phyloP scores from a whole-genome alignment of 2,888 invertebrate species.

The Rhamphomyia laevipes region DNA sequence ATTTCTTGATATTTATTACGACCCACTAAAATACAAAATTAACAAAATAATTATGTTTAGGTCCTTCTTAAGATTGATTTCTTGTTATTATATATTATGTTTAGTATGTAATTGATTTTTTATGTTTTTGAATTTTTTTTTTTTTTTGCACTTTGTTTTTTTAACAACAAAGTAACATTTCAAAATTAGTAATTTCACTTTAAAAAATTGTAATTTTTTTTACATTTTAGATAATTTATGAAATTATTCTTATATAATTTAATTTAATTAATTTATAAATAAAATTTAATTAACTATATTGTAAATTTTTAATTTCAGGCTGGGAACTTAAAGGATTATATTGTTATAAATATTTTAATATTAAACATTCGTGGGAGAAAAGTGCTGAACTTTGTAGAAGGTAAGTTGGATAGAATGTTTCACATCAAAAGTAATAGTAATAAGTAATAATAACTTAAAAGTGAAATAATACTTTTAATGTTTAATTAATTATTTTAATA shows the following conservation, averaged over 20 bases:
- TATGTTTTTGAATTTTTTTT: background rate
- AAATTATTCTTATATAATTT: background rate
- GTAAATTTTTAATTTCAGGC: constrained; percentile 51
- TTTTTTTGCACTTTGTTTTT: background rate
- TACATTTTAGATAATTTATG: background rate
- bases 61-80: no score
- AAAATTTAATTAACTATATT: constrained; percentile 5
- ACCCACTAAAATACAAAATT: no score
- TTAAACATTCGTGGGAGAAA: constrained; percentile 91
- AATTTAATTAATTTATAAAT: background rate
- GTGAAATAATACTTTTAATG: background rate
- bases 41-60: no score
- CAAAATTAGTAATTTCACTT: background rate
- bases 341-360: constrained; percentile 93
- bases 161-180: no score
- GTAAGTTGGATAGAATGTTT: no score
- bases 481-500: background rate
- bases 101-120: no score
- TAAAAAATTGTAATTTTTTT: background rate
- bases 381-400: constrained; percentile 90
- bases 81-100: no score
- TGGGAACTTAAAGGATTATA: constrained; percentile 86
- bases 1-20: no score
- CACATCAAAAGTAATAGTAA: no score
- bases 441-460: no score